Evolutionary conservation across 2,113 vertebrate genomes (phyloP), one percentile per base, ranked within the genome.

Genomic region (Percopsis transmontana): DNA sequence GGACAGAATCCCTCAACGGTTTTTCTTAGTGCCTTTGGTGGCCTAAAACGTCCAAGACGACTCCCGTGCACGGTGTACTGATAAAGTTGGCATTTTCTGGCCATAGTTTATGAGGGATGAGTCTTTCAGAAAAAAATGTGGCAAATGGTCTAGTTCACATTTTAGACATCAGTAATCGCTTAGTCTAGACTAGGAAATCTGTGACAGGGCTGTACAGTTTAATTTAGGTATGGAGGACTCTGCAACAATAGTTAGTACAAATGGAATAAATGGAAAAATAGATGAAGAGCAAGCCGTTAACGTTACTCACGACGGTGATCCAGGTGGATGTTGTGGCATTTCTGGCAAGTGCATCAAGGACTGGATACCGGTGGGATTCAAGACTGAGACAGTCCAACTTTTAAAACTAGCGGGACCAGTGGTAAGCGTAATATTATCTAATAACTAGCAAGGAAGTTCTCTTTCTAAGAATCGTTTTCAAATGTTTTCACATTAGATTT

Each of bases 321-420:
- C 71, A 24, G 19, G 0, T 0, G 7, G 1, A 0, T 16, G 19
- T 1, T 60, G 68, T 9, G 55, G 42, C 53, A 73, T 53, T 11
- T 74, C 79, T 18, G 24, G 16, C 44, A 62, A 56, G 54, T 66
- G 63, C 38, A 2, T 72, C 1, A 9, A 41, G 3, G 16, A 19
- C 24, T 51, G 50, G 15, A 65, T 91, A 42, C 81, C 88, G 0
- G 23, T 13, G 3, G 57, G 41, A 1, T 90, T 82, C 68, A 79
- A 70, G 53, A 51, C 70, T 11, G 91, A 93, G 65, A 52, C 89
- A 13, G 5, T 41, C 2, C 70, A 92, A 15, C 42, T 92, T 0
- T 24, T 80, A 6, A 89, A 84, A 72, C 73, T 93, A 21, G 87
- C 89, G 15, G 89, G 89, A 67, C 91, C 91, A 1, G 88, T 91